Evolutionary conservation across 2,797 vertebrate species (phyloP), one percentile per base, ranked within the genome.

Genomic region (Tangara arthus): DNA sequence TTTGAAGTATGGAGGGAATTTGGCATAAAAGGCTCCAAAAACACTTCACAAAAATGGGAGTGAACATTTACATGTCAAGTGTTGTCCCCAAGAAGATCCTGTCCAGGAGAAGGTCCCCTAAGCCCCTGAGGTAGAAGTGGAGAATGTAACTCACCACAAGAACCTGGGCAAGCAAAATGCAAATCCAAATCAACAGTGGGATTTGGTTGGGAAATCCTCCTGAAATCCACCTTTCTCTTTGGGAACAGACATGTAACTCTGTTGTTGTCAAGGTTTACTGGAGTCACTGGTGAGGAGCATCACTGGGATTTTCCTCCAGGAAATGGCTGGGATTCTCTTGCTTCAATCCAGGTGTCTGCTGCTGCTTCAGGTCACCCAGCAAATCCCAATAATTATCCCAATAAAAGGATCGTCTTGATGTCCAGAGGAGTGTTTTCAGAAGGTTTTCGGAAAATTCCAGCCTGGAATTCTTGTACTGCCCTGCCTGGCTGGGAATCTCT

Each of bases 61-160:
- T 6, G 60, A 63, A 27, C 3, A 1, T 32, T 8, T 5, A 35
- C 0, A 1, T 0, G 2, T 8, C 26, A 3, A 2, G 2, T 2
- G 22, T 2, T 47, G 57, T 39, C 44, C 71, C 34, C 69, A 23
- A 3, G 49, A 32, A 42, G 27, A 27, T 23, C 35, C 30, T 3
- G 1, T 3, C 17, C 28, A 77, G 34, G 55, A 46, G n/a, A 65
- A 37, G 3, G 15, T 17, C 28, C 26, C 32, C n/a, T 5, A 26
- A 71, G 20, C 30, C 35, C 28, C 0, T 4, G 44, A 39, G 66
- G 47, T 0, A 20, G 24, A 82, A 26, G 16, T 6, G 19, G 59
- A 76, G 55, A 71, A 68, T 4, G 6, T 0, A 7, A 26, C 24
- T 64, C 55, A 46, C 11, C 63, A 56, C 55, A 50, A 26, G 49